Conservation (phyloP, 2,113 vertebrate genomes). For the Pygoscelis adeliae region DNA sequence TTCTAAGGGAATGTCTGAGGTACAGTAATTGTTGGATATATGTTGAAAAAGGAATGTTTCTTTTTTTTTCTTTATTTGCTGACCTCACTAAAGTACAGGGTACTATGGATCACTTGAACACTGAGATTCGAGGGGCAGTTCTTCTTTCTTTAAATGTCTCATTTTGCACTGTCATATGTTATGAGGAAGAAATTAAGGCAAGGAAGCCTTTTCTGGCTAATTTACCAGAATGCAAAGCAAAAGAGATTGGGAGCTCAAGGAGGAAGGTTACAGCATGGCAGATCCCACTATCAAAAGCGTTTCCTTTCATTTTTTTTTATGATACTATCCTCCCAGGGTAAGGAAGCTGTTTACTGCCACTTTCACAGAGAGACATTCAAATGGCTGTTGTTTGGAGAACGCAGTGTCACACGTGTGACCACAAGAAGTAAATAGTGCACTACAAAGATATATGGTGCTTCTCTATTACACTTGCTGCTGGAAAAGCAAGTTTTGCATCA, state of each 20-base stretch:
- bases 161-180: slow-evolving; percentile 37
- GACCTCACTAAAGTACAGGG: slow-evolving; percentile 59
- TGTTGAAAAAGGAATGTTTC: slow-evolving; percentile 24
- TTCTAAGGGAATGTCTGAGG: slow-evolving; percentile 43
- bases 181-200: background rate
- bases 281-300: background rate
- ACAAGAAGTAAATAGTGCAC: slow-evolving; percentile 43
- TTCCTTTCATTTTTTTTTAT: background rate
- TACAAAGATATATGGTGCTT: slow-evolving; percentile 69
- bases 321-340: background rate
- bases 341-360: background rate
- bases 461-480: slow-evolving; percentile 75
- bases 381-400: background rate
- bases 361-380: background rate
- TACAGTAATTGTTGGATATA: slow-evolving; percentile 32
- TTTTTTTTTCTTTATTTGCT: background rate
- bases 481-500: slow-evolving; percentile 72
- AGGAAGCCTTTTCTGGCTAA: background rate
- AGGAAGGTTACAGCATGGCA: background rate
- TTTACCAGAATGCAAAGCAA: background rate
- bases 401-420: background rate
- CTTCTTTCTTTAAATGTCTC: slow-evolving; percentile 18
- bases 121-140: background rate
- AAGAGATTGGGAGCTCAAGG: background rate
- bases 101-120: slow-evolving; percentile 69